Evolutionary conservation across 2,113 vertebrate species (phyloP), one percentile per base, ranked within the genome.

Genomic region (Struthidea cinerea): DNA sequence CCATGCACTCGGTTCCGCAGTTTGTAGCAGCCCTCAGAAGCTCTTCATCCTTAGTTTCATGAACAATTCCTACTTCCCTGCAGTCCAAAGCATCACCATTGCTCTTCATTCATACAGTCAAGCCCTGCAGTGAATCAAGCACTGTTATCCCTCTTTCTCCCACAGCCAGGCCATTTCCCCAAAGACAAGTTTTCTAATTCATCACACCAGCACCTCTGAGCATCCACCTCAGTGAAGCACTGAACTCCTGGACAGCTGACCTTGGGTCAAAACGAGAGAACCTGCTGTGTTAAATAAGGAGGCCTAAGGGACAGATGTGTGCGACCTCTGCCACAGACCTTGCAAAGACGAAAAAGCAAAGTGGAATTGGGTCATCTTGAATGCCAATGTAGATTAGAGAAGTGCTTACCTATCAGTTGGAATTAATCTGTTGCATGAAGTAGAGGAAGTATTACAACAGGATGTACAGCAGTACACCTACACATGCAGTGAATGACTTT

Each of bases 1-100:
- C 47, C 35, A 64, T 1, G 0, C 0, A 0, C 41, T 47, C 3
- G 1, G 24, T 49, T 78, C 50, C 3, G 4, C 16, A 20, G 33
- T 18, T 39, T 61, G 49, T 1, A n/a, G 53, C 44, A 81, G 44
- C 42, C 68, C 47, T 33, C 33, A 28, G n/a, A 16, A 87, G 46
- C 55, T 47, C 30, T 49, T 61, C 22, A 22, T 1, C 28, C 23
- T 16, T 6, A 3, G 9, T 55, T 71, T 53, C 32, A 61, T 11
- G 22, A 11, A 3, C 7, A 88, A 4, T 37, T 71, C 42, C 16
- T 12, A 11, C 14, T 27, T 81, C 39, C 64, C 69, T 33, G 50
- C 39, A 70, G 32, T 14, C 60, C 69, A 78, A 53, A 88, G 79
- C 3, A 1, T 56, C 73, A 47, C 16, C 23, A 21, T 10, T 33